Evolutionary conservation across 2,888 invertebrate species (phyloP).

Genomic region (Drosophila ustulata): DNA sequence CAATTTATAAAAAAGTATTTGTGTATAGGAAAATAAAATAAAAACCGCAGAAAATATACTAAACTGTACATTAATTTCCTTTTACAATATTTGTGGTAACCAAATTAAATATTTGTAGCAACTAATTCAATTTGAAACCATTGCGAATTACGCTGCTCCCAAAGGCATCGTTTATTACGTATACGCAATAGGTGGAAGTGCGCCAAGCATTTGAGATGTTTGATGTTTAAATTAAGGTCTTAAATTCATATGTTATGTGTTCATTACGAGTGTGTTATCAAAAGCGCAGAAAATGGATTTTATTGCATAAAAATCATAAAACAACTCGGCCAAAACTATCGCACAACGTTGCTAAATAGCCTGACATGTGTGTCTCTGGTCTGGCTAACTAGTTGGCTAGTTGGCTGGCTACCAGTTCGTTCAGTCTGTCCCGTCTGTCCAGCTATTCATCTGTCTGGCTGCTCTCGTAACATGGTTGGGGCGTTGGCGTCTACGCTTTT

Average conservation of each 20-base stretch:
- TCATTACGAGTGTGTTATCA: not conserved
- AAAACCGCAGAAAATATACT: no score
- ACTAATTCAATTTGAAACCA: not conserved
- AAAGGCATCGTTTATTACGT: not conserved
- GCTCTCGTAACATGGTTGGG: slow-evolving; percentile 61
- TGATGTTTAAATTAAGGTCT: slow-evolving; percentile 1
- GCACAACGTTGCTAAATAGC: slow-evolving; percentile 66
- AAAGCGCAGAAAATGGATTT: slow-evolving; percentile 6
- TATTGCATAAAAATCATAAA: slow-evolving; percentile 35
- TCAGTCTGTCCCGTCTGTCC: not conserved
- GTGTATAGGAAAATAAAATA: no score
- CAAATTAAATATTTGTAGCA: not conserved
- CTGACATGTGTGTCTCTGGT: slow-evolving; percentile 58
- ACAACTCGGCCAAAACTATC: slow-evolving; percentile 41
- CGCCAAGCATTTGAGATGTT: not conserved
- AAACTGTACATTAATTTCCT: no score
- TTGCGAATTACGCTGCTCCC: not conserved
- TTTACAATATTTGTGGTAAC: no score
- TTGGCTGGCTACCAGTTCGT: slow-evolving; percentile 39
- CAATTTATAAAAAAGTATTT: no score
- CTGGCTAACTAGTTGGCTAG: slow-evolving; percentile 40
- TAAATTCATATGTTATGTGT: not conserved
- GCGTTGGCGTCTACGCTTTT: slow-evolving; percentile 62
- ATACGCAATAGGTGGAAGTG: not conserved
- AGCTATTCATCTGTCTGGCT: not conserved